Evolutionary conservation across 1,140 invertebrate genomes (phyloP).

Genomic region (Drosophila pectinifera): DNA sequence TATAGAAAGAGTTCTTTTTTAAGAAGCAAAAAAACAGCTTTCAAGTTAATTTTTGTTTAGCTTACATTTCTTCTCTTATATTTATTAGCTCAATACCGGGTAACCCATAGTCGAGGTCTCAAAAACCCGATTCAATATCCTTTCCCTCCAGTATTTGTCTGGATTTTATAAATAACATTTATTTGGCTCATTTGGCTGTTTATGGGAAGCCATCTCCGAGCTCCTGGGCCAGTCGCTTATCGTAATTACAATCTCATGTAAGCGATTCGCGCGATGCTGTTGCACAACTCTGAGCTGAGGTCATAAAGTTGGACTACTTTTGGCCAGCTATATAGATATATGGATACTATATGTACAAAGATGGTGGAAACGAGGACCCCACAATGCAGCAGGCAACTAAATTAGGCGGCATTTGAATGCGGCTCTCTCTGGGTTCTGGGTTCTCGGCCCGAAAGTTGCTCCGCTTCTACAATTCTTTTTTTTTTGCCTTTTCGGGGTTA

Average conservation of each 20-base stretch:
- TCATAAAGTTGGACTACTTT: constrained; percentile 70
- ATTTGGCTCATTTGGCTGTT: constrained; percentile 82
- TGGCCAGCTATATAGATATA: constrained; percentile 28
- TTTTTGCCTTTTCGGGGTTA: constrained; percentile 60
- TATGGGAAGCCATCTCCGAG: constrained; percentile 60
- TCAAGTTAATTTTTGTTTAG: too few species aligned
- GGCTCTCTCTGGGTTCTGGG: constrained; percentile 25
- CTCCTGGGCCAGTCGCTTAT: constrained; percentile 68
- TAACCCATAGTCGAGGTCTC: background rate
- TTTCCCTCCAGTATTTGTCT: constrained; percentile 28
- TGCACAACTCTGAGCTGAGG: constrained; percentile 73
- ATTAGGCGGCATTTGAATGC: constrained; percentile 82
- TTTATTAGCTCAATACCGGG: background rate
- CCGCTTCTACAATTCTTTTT: constrained; percentile 12
- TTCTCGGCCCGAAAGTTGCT: constrained; percentile 39
- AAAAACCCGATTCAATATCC: constrained; percentile 2
- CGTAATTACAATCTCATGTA: constrained; percentile 83
- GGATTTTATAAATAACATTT: constrained; percentile 77
- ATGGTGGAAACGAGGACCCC: constrained; percentile 11
- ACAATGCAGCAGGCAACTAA: constrained; percentile 75
- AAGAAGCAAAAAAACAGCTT: too few species aligned
- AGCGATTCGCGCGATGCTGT: constrained; percentile 78
- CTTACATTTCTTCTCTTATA: too few species aligned
- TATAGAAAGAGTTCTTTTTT: too few species aligned
- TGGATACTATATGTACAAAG: constrained; percentile 7